Percentiles rank a stretch among this genome's conserved stretches.
Conservation (phyloP, 30 jellyfish, hydroid and myxozoan genomes). For the Phacellophora camtschatica region DNA sequence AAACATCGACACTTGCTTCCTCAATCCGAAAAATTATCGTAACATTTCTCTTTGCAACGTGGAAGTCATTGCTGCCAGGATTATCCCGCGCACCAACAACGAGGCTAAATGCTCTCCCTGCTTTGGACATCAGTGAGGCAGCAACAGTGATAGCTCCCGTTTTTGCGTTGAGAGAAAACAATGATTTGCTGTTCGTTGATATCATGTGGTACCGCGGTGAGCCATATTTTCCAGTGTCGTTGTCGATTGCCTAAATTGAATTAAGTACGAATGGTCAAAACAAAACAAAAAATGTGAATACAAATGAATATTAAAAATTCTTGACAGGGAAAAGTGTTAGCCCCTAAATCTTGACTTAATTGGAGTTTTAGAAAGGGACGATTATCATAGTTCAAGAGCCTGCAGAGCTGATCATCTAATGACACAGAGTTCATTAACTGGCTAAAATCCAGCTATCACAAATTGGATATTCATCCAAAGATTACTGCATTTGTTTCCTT, state of each 20-base stretch:
- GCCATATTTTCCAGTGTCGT: conserved; percentile 53
- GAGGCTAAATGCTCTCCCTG: conserved; percentile 40
- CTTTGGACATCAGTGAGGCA: conserved; percentile 47
- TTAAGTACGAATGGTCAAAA: too few species aligned
- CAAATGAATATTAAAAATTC: too few species aligned
- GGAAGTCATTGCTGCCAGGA: conserved; percentile 17
- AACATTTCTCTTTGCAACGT: conserved; percentile 15
- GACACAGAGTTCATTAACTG: too few species aligned
- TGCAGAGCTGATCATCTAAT: too few species aligned
- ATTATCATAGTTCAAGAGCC: too few species aligned
- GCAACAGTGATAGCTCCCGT: conserved; percentile 61
- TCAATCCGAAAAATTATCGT: conserved; percentile 41
- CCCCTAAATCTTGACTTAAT: too few species aligned
- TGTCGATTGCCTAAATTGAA: conserved; percentile 62
- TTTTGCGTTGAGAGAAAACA: conserved; percentile 25
- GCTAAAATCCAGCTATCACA: too few species aligned
- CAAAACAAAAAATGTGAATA: too few species aligned
- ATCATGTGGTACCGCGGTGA: conserved; percentile 22
- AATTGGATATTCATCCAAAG: too few species aligned
- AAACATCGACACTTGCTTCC: conserved; percentile 55
- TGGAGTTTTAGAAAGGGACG: too few species aligned
- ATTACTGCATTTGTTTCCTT: too few species aligned
- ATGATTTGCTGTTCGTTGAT: conserved; percentile 30
- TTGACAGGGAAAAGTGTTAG: too few species aligned
- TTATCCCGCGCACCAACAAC: conserved; percentile 65